Percentiles rank a stretch among this genome's conserved stretches.
phyloP scores from a whole-genome alignment of 92 coral and sea anemone genomes.

The Epizoanthus fatuus region DNA sequence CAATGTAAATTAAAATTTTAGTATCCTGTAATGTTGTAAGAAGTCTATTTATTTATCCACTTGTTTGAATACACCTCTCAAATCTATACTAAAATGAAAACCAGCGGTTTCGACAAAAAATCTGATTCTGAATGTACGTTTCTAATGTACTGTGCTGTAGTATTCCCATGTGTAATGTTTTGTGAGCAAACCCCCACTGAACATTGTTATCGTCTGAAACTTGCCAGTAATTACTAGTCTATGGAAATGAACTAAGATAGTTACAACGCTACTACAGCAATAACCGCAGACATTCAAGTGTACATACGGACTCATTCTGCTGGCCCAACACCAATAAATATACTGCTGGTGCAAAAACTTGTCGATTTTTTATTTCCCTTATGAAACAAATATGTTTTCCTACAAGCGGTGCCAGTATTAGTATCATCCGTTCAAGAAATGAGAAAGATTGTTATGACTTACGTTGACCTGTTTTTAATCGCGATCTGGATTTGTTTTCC shows the following conservation, averaged over 20 bases:
- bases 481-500: neutral
- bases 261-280: neutral
- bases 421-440: neutral
- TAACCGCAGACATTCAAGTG: neutral
- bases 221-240: neutral
- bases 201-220: neutral
- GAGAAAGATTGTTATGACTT: slow-evolving; percentile 9
- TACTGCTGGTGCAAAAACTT: neutral
- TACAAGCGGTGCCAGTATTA: neutral
- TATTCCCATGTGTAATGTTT: neutral
- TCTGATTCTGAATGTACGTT: neutral
- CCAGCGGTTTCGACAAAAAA: neutral
- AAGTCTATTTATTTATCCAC: too few species aligned
- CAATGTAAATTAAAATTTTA: too few species aligned
- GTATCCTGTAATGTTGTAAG: too few species aligned
- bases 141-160: neutral
- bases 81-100: neutral
- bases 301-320: neutral
- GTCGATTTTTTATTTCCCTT: neutral
- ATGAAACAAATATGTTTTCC: neutral
- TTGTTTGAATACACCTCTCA: too few species aligned
- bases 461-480: neutral
- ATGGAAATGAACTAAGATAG: neutral
- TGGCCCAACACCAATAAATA: neutral
- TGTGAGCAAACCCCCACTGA: neutral